These are phyloP conservation scores for Drosophila gaucha DNA, from an alignment of 2,888 invertebrate genomes.

Conservation along the genomic window DNA sequence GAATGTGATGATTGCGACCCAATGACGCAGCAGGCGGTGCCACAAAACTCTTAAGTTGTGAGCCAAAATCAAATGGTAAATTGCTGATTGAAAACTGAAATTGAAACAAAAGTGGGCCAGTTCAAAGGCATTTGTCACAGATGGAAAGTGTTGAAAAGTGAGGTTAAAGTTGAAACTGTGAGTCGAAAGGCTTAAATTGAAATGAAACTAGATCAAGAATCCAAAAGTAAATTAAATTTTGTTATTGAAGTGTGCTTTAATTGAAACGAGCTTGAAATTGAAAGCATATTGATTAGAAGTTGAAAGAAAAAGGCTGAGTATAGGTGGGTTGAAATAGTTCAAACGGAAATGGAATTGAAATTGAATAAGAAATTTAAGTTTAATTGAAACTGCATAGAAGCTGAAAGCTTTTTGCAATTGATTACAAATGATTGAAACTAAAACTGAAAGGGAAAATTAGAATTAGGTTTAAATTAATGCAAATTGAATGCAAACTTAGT, in stretches of 20 bases:
- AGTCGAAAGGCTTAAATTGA: background rate
- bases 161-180: slow-evolving; percentile 9
- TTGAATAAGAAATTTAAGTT: background rate
- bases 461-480: too few relatives aligned
- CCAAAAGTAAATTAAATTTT: background rate
- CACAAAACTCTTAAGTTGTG: background rate
- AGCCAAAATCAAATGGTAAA: slow-evolving; percentile 18
- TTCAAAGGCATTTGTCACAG: slow-evolving; percentile 16
- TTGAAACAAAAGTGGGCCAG: slow-evolving; percentile 8
- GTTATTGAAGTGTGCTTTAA: background rate
- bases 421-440: too few relatives aligned
- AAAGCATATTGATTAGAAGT: too few relatives aligned
- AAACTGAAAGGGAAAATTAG: too few relatives aligned
- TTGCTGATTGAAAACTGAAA: slow-evolving; percentile 13
- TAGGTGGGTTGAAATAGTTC: too few relatives aligned
- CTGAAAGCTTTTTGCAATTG: too few relatives aligned
- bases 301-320: too few relatives aligned
- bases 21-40: slow-evolving; percentile 66
- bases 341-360: background rate
- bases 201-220: background rate
- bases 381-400: too few relatives aligned
- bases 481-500: too few relatives aligned
- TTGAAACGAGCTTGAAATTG: too few relatives aligned
- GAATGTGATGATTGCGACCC: slow-evolving; percentile 27
- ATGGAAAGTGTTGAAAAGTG: slow-evolving; percentile 17